These are phyloP conservation scores for Strigamia crassipes DNA, from an alignment of 2,888 invertebrate genomes.

Conservation along the genomic window DNA sequence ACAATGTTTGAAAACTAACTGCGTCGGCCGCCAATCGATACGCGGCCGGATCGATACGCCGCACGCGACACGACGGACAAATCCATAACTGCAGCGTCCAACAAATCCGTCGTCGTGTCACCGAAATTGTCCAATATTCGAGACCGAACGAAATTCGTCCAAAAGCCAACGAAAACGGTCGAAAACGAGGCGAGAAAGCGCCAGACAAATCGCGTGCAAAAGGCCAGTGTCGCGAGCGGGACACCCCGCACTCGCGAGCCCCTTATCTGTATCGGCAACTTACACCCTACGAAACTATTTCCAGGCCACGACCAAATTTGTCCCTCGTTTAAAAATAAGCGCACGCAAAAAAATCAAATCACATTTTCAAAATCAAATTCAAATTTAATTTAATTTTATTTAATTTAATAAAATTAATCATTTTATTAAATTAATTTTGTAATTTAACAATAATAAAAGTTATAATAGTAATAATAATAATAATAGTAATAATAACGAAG, in stretches of 20 bases:
- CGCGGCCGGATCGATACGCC: background rate
- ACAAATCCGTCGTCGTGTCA: background rate
- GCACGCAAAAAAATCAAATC: background rate
- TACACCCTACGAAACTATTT: slow-evolving; percentile 17
- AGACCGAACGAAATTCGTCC: too few relatives aligned
- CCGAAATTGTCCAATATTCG: background rate
- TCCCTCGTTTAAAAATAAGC: background rate
- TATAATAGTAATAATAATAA: too few relatives aligned
- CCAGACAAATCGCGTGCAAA: too few relatives aligned
- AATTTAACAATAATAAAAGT: too few relatives aligned
- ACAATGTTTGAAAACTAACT: too few relatives aligned
- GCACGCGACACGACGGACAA: background rate
- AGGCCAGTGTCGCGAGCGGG: background rate
- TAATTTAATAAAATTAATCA: too few relatives aligned
- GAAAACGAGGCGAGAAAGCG: too few relatives aligned
- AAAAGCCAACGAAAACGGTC: too few relatives aligned
- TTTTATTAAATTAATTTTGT: too few relatives aligned
- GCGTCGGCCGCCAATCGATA: background rate
- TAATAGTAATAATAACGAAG: too few relatives aligned
- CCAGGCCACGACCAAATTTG: slow-evolving; percentile 23
- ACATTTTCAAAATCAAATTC: too few relatives aligned
- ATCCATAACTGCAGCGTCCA: background rate
- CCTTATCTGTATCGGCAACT: slow-evolving; percentile 8
- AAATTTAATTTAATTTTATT: too few relatives aligned
- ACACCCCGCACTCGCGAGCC: background rate